These are phyloP conservation scores for Spinus pinus DNA, from an alignment of 2,797 vertebrate species.

Conservation along the genomic window DNA sequence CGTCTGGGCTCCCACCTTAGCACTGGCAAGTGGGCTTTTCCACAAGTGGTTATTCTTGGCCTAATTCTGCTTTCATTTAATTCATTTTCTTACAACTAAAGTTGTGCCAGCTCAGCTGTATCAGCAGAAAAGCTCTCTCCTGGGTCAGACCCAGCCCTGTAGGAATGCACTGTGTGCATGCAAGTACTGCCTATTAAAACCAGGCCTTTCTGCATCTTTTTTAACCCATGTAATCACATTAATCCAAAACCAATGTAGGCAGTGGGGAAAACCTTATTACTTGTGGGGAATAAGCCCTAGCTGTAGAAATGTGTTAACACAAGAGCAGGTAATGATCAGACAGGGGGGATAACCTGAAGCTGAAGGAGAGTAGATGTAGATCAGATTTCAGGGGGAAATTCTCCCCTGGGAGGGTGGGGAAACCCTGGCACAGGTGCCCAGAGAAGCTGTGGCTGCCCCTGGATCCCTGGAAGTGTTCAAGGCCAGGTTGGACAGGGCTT, in stretches of 20 bases:
- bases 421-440: background rate
- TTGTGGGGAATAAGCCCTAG: background rate
- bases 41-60: background rate
- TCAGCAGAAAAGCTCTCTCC: background rate
- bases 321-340: too few relatives aligned
- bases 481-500: fast-evolving
- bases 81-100: background rate
- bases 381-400: background rate
- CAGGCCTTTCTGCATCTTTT: background rate
- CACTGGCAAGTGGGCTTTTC: background rate
- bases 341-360: too few relatives aligned
- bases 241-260: background rate
- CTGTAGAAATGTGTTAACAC: background rate
- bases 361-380: background rate
- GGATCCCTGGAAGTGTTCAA: background rate
- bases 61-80: background rate
- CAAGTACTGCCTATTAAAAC: background rate
- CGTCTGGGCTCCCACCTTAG: background rate
- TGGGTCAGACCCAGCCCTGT: background rate
- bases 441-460: background rate
- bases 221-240: background rate
- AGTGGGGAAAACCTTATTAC: background rate
- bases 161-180: background rate
- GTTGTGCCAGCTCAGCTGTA: background rate
- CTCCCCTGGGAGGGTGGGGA: fast-evolving